Percentiles rank a stretch among this genome's conserved stretches.
These are phyloP conservation scores for Armadillidium nasatum DNA, from an alignment of 1,140 invertebrate species.

Conservation along the genomic window DNA sequence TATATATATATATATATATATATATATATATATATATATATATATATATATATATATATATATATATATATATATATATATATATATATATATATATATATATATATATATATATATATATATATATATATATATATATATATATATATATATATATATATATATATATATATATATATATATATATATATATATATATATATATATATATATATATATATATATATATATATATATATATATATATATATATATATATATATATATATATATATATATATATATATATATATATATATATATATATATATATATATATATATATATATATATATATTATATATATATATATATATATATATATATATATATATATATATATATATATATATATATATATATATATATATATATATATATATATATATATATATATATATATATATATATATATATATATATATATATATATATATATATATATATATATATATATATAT, in stretches of 20 bases:
- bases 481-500: too few relatives aligned
- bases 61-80: too few relatives aligned
- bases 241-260: constrained; percentile 9
- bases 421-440: constrained; percentile 12
- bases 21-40: too few relatives aligned
- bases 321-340: constrained; percentile 10
- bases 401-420: constrained; percentile 15
- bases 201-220: neutral
- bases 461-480: too few relatives aligned
- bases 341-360: neutral
- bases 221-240: neutral
- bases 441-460: constrained; percentile 6
- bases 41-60: too few relatives aligned
- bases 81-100: too few relatives aligned
- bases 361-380: neutral
- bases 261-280: neutral
- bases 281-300: constrained; percentile 12
- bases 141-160: too few relatives aligned
- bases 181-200: too few relatives aligned
- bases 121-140: too few relatives aligned
- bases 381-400: neutral
- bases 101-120: too few relatives aligned
- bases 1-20: too few relatives aligned
- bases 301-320: constrained; percentile 15
- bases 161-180: too few relatives aligned